Conservation (phyloP, 2,113 vertebrate species). For the Rattus norvegicus region DNA sequence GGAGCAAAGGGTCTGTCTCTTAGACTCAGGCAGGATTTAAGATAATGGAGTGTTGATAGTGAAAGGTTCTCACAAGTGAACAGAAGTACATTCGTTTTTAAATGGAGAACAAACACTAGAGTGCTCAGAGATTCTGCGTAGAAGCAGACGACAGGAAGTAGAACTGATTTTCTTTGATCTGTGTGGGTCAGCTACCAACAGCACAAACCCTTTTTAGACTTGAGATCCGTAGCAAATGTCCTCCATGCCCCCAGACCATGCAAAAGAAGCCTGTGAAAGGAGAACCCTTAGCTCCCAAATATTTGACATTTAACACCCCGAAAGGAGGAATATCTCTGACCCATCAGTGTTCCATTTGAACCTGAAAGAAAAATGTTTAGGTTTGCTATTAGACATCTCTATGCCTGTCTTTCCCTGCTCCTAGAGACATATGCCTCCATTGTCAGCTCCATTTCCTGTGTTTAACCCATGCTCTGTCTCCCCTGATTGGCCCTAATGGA, state of each 20-base stretch:
- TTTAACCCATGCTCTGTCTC: constrained; percentile 88
- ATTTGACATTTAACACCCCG: constrained; percentile 24
- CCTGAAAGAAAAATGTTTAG: constrained; percentile 68
- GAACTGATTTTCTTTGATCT: not conserved
- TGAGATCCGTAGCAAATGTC: constrained; percentile 37
- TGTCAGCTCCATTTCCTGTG: constrained; percentile 85
- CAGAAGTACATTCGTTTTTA: not conserved
- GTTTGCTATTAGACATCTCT: constrained; percentile 71
- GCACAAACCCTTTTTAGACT: not conserved
- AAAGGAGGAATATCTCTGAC: constrained; percentile 44
- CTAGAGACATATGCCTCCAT: constrained; percentile 83
- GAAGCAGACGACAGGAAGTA: rapidly evolving
- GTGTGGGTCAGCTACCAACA: not conserved
- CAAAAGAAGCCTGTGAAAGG: constrained; percentile 14
- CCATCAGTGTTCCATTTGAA: constrained; percentile 74
- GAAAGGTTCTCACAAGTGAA: not conserved
- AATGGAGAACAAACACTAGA: not conserved
- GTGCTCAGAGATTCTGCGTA: not conserved
- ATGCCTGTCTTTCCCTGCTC: constrained; percentile 30
- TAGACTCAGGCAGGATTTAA: not conserved
- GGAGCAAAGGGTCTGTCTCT: not conserved
- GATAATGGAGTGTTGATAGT: not conserved
- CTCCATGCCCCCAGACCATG: not conserved
- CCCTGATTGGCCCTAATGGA: constrained; percentile 87
- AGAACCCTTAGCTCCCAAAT: constrained; percentile 33